Conservation (phyloP, 1,140 invertebrate genomes). For the Capitella teleta region DNA sequence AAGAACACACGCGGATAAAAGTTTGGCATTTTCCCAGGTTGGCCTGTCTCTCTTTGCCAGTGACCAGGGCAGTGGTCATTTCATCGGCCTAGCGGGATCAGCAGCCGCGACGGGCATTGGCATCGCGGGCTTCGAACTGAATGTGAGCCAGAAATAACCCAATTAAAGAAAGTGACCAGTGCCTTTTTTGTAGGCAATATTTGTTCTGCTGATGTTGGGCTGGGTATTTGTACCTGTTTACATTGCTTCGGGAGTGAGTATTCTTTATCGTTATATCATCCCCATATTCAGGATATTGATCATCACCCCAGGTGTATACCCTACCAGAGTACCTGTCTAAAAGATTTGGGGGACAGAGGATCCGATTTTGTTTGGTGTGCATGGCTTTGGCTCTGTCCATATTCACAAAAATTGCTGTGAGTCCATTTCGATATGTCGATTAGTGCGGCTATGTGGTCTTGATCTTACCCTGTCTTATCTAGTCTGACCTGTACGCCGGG, state of each 20-base stretch:
- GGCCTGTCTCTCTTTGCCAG: conserved; percentile 53
- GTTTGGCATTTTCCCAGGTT: conserved; percentile 42
- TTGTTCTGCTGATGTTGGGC: conserved; percentile 30
- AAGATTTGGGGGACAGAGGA: conserved; percentile 50
- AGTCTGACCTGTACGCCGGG: conserved; percentile 51
- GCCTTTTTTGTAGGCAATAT: conserved; percentile 26
- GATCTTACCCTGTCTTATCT: conserved; percentile 1
- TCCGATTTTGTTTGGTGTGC: conserved; percentile 48
- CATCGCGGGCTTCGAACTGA: conserved; percentile 50
- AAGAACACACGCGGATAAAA: no score
- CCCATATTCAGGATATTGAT: no score
- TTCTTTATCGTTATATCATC: no score
- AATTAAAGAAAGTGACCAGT: background rate
- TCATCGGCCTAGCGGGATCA: conserved; percentile 52
- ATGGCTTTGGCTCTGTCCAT: conserved; percentile 50
- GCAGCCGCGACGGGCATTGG: conserved; percentile 44
- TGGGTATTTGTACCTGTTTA: conserved; percentile 37
- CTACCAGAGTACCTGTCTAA: conserved; percentile 52
- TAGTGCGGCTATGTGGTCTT: no score
- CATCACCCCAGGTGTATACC: conserved; percentile 44
- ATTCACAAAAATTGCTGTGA: conserved; percentile 54
- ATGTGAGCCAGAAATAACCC: conserved; percentile 34
- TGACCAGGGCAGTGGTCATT: conserved; percentile 54
- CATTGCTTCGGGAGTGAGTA: conserved; percentile 36
- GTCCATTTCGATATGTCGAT: no score